Evolutionary conservation across 2,888 invertebrate species (phyloP), one percentile per base, ranked within the genome.

Genomic region (Nephrotoma appendiculata): DNA sequence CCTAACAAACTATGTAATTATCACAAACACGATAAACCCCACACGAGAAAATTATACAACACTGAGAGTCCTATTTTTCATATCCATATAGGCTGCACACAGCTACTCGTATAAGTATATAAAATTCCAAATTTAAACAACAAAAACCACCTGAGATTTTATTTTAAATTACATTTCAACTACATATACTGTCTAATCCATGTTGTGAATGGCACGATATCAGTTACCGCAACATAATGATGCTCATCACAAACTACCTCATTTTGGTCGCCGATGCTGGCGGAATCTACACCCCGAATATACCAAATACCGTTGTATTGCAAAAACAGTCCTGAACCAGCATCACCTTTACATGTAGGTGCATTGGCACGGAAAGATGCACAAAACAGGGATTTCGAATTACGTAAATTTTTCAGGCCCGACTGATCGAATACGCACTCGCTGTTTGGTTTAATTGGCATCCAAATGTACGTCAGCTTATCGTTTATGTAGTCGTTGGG

Each of bases 171-270:
- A 4, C 5, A 0, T 9, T 12, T 48, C 48, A 12, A 15, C 7
- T 71, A 71, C 31, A 71, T 7, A 71, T 71, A 71, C 71, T 71
- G 71, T 71, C 89, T 89, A 41, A 94, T 92, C 93, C 94, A 94
- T 7, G 92, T 91, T 87, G 93, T 89, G 90, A 93, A 92, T 89
- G 94, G 93, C 5, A 94, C 94, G 41, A 93, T 90, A 88, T 94
- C 94, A 0, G 94, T 94, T 89, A 94, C 94, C 6, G 94, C 93
- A 19, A 94, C 93, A 89, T 93, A 94, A 88, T 94, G 93, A 0
- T 92, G 91, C 0, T 94, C 92, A 88, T 94, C 94, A 88, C 94
- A 94, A 6, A 93, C 90, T 88, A 92, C 92, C 88, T 93, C 93
- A 89, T 93, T 93, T 88, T 94, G 93, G 43, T 93, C 89, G 0